Conservation (phyloP, 2,888 invertebrate genomes). For the Macrophya annulata region DNA sequence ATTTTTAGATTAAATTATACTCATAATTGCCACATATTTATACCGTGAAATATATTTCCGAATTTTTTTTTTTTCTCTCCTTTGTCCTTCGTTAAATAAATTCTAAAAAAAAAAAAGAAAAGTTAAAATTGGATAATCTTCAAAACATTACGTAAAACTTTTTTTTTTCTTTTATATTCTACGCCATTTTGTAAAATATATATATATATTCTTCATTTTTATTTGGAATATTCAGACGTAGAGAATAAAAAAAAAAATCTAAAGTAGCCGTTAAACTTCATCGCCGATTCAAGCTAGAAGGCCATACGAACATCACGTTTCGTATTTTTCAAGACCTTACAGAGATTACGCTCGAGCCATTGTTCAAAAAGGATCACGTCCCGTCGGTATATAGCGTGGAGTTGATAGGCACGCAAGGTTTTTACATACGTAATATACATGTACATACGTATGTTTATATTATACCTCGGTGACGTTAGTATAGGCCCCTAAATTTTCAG, state of each 20-base stretch:
- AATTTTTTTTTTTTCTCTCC: too few species aligned
- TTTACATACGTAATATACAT: slow-evolving; percentile 15
- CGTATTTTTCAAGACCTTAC: slow-evolving; percentile 34
- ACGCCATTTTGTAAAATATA: background rate
- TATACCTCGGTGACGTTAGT: background rate
- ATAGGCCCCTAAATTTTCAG: background rate
- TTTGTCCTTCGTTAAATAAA: too few species aligned
- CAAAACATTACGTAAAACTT: background rate
- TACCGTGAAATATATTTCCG: too few species aligned
- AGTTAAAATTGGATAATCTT: too few species aligned
- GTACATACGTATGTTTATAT: slow-evolving; percentile 1
- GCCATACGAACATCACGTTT: slow-evolving; percentile 20
- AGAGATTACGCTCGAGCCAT: slow-evolving; percentile 35
- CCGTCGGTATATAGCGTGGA: slow-evolving; percentile 8
- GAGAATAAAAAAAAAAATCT: background rate
- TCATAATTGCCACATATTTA: background rate
- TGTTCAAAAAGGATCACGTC: slow-evolving; percentile 43
- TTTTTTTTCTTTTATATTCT: background rate
- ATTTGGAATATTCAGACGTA: background rate
- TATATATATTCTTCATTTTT: background rate
- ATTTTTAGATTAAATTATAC: background rate
- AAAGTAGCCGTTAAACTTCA: background rate
- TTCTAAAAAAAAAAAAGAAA: too few species aligned
- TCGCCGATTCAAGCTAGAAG: slow-evolving; percentile 32
- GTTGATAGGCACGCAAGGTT: slow-evolving; percentile 20